Evolutionary conservation across 1,140 invertebrate genomes (phyloP).

Genomic region (Drosophila murphyi): DNA sequence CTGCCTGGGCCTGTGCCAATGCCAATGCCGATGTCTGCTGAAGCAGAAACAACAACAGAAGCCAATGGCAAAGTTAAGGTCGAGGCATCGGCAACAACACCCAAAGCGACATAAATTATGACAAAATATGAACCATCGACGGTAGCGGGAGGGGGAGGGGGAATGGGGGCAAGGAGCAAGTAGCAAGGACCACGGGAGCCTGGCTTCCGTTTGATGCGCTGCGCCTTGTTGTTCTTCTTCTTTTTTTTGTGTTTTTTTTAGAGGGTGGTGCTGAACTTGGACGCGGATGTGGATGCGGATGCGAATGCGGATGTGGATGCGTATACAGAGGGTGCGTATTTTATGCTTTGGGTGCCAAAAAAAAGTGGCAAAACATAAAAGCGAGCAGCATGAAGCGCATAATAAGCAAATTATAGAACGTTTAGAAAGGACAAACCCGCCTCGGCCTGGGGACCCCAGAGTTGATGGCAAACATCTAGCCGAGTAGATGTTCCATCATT

Average conservation of each 20-base stretch:
- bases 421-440: constrained; percentile 71
- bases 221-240: background rate
- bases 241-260: background rate
- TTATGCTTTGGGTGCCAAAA: constrained; percentile 56
- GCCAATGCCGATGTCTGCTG: constrained; percentile 1
- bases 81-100: constrained; percentile 72
- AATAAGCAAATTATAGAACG: constrained; percentile 82
- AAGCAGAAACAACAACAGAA: constrained; percentile 7
- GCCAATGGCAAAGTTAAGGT: constrained; percentile 31
- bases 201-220: constrained; percentile 32
- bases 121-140: constrained; percentile 73
- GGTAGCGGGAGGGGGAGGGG: background rate
- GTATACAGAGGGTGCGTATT: constrained; percentile 61
- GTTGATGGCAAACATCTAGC: constrained; percentile 20
- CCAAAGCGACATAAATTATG: constrained; percentile 81
- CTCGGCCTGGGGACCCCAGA: background rate
- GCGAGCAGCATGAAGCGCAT: constrained; percentile 71
- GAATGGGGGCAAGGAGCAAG: constrained; percentile 38
- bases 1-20: background rate
- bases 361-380: constrained; percentile 76
- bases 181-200: constrained; percentile 49
- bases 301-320: constrained; percentile 2
- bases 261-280: background rate
- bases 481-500: constrained; percentile 31
- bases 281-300: background rate